These are phyloP conservation scores for Pomatostomus ruficeps DNA, from an alignment of 2,113 vertebrate species.

Conservation along the genomic window DNA sequence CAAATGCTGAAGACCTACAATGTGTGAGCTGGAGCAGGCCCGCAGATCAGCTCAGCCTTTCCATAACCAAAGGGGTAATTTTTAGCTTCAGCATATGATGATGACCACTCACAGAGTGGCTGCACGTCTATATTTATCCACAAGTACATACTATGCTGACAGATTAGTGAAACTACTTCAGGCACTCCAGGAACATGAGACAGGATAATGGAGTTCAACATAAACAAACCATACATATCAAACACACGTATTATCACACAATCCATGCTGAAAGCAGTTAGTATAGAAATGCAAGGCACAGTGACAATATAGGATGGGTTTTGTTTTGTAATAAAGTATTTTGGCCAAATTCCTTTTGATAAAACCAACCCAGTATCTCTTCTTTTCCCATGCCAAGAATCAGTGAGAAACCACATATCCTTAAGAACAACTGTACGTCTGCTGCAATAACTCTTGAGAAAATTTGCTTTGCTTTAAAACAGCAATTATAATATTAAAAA, in stretches of 20 bases:
- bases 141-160: constrained; percentile 86
- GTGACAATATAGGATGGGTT: not conserved
- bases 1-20: constrained; percentile 58
- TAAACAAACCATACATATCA: constrained; percentile 62
- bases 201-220: constrained; percentile 55
- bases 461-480: constrained; percentile 7
- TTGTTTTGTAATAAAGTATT: constrained; percentile 13
- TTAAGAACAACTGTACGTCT: constrained; percentile 25
- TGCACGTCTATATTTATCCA: constrained; percentile 92
- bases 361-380: not conserved
- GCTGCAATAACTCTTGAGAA: constrained; percentile 13
- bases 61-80: constrained; percentile 85
- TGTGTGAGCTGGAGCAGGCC: constrained; percentile 62
- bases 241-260: not conserved
- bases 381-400: constrained; percentile 15
- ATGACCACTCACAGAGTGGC: constrained; percentile 80
- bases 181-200: constrained; percentile 77
- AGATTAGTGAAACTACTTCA: constrained; percentile 80
- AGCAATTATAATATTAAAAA: not conserved
- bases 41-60: constrained; percentile 73
- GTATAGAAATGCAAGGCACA: not conserved
- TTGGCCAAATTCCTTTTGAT: constrained; percentile 8
- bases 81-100: constrained; percentile 86
- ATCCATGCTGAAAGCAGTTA: not conserved
- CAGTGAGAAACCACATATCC: constrained; percentile 42